phyloP scores from a whole-genome alignment of 2,797 vertebrate species.

The Vespertilio murinus region DNA sequence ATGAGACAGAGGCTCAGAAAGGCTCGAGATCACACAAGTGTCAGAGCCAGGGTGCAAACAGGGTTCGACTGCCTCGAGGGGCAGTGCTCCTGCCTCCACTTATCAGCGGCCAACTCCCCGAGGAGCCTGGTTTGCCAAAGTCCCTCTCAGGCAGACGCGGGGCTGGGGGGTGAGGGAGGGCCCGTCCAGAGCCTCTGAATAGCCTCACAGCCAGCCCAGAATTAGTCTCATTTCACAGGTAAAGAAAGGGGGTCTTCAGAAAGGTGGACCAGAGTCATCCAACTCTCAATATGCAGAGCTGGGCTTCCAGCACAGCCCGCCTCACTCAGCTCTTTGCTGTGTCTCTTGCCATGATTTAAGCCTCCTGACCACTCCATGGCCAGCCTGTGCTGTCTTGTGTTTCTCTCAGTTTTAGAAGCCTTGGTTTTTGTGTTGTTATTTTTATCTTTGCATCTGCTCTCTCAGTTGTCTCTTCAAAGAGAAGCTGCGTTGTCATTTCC shows the following conservation, averaged over 20 bases:
- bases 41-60: not conserved
- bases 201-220: not conserved
- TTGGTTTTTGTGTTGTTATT: not conserved
- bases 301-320: not conserved
- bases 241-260: not conserved
- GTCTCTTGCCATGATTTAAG: not conserved
- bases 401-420: not conserved
- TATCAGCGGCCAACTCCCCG: not conserved
- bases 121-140: not conserved
- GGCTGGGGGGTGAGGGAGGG: not conserved
- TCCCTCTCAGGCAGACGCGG: rapidly evolving
- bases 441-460: not conserved
- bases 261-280: not conserved
- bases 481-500: not conserved
- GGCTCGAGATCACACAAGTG: not conserved
- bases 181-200: not conserved
- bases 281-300: not conserved
- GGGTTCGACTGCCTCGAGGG: not conserved
- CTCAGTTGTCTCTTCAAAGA: not conserved
- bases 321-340: not conserved
- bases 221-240: not conserved
- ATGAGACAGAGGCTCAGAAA: not conserved
- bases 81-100: not conserved
- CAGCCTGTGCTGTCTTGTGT: not conserved
- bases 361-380: not conserved